Percentiles rank a stretch among this genome's conserved stretches.
These are phyloP conservation scores for Anthopleura sola DNA, from an alignment of 64 coral and sea anemone genomes.

Conservation along the genomic window DNA sequence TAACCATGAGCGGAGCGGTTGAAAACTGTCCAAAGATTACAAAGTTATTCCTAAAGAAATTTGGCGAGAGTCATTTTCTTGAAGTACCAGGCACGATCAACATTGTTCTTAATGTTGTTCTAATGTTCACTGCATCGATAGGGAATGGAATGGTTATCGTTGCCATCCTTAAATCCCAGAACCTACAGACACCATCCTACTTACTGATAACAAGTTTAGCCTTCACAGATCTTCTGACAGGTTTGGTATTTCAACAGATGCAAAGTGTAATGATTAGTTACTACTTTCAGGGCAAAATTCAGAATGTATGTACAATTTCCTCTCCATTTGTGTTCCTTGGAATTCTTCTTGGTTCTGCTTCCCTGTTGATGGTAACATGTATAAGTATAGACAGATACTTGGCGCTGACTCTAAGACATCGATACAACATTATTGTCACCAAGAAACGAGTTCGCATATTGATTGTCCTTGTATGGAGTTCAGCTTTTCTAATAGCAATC, in stretches of 20 bases:
- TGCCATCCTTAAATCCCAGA: no score
- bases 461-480: not conserved
- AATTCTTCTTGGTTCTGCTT: not conserved
- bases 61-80: no score
- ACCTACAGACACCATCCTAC: not conserved
- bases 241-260: not conserved
- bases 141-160: no score
- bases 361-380: not conserved
- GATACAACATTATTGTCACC: not conserved
- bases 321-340: not conserved
- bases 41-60: no score
- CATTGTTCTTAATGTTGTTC: no score
- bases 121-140: no score
- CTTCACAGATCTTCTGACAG: not conserved
- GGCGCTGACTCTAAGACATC: conserved; percentile 9
- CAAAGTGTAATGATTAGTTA: not conserved
- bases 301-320: not conserved
- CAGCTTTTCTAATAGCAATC: not conserved
- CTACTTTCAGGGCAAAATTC: not conserved
- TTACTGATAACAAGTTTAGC: not conserved
- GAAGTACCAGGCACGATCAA: no score
- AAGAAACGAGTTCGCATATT: not conserved
- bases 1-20: no score
- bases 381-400: conserved; percentile 10
- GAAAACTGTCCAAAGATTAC: not conserved